Percentiles rank a stretch among this genome's conserved stretches.
These are phyloP conservation scores for Cyclina sinensis DNA, from an alignment of 1,140 invertebrate species.

Conservation along the genomic window DNA sequence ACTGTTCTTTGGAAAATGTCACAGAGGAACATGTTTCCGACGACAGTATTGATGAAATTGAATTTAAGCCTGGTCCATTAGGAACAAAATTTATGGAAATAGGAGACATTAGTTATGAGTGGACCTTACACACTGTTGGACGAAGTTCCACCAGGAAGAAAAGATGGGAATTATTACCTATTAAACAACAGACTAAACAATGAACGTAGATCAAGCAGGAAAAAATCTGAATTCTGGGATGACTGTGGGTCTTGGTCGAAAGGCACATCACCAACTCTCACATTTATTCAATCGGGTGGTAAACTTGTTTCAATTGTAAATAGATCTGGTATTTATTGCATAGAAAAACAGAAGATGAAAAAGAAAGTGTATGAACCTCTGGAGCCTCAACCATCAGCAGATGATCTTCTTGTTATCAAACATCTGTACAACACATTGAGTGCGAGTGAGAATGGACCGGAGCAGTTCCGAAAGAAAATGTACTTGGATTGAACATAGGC, in stretches of 20 bases:
- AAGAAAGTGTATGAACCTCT: slow-evolving; percentile 11
- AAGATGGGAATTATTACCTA: slow-evolving; percentile 33
- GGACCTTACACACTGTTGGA: background rate
- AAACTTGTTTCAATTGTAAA: background rate
- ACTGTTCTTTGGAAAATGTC: too few relatives aligned
- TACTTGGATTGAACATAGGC: background rate
- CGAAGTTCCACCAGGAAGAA: slow-evolving; percentile 9
- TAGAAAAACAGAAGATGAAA: background rate
- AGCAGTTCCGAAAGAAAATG: too few relatives aligned
- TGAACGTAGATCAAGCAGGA: background rate
- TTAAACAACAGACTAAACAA: slow-evolving; percentile 6
- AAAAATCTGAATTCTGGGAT: slow-evolving; percentile 52
- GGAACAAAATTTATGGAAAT: slow-evolving; percentile 23
- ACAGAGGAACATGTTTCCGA: too few relatives aligned
- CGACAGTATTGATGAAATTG: background rate
- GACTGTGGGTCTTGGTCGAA: too few relatives aligned
- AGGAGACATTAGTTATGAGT: background rate
- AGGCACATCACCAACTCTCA: background rate
- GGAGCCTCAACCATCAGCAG: background rate
- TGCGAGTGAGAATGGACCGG: background rate
- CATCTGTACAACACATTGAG: slow-evolving; percentile 10
- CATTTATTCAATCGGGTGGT: background rate
- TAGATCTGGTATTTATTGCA: slow-evolving; percentile 1
- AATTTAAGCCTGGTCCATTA: background rate
- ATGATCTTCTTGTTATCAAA: slow-evolving; percentile 3